Conservation (phyloP, 2,113 vertebrate species). For the Perognathus longimembris region DNA sequence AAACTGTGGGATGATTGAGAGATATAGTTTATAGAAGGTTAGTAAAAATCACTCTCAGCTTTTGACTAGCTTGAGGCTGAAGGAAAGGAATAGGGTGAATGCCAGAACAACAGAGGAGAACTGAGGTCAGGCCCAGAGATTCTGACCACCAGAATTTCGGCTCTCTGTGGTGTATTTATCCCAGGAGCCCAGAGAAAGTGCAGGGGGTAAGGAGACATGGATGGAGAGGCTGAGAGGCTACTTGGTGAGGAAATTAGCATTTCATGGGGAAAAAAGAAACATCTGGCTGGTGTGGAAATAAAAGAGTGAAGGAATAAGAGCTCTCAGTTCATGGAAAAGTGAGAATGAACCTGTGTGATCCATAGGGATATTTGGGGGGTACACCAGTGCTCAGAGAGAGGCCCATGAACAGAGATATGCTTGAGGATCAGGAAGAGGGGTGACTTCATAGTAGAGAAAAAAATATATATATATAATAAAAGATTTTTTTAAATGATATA, state of each 20-base stretch:
- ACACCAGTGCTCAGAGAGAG: background rate
- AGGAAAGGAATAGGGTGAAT: background rate
- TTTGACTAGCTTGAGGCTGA: background rate
- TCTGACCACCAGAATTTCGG: background rate
- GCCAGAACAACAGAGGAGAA: background rate
- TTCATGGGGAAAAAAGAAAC: background rate
- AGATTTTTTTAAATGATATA: no score
- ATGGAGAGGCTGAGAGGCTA: background rate
- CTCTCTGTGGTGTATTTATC: background rate
- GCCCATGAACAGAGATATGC: background rate
- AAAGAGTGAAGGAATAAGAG: background rate
- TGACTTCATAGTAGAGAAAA: background rate
- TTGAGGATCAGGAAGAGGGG: background rate
- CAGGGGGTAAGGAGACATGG: background rate
- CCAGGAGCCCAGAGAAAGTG: no score
- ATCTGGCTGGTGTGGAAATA: background rate
- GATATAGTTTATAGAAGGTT: background rate
- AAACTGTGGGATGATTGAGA: background rate
- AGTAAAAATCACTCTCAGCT: background rate
- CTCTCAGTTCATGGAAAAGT: background rate
- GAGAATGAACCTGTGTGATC: background rate
- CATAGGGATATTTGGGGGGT: background rate
- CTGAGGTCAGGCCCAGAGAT: background rate
- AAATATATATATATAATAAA: no score
- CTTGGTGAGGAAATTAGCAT: background rate